phyloP scores from a whole-genome alignment of 2,113 vertebrate species.

The Engystomops pustulosus region DNA sequence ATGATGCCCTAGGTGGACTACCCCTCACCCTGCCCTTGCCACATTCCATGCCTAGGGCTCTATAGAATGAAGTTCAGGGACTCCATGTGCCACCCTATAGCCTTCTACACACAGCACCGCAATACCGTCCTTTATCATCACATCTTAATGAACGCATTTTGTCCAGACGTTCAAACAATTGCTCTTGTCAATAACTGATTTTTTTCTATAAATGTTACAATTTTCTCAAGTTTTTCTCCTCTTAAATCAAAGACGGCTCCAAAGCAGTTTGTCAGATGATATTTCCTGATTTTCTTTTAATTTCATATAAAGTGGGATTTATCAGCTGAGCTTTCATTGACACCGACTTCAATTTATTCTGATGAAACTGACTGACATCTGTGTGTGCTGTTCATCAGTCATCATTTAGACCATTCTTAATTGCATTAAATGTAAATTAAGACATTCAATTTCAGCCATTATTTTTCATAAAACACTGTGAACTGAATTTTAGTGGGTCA shows the following conservation, averaged over 20 bases:
- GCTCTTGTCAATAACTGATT: neutral
- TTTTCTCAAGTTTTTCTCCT: neutral
- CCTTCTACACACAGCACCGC: no score
- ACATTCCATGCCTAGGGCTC: neutral
- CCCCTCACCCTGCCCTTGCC: neutral
- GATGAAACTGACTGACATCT: constrained; percentile 94
- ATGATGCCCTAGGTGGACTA: neutral
- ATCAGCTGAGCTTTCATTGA: constrained; percentile 83
- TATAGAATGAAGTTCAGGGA: neutral
- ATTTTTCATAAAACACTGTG: constrained; percentile 98
- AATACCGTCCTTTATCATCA: neutral
- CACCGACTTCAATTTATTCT: constrained; percentile 85
- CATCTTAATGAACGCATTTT: neutral
- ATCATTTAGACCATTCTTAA: constrained; percentile 98
- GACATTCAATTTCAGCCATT: constrained; percentile 98
- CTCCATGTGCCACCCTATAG: neutral
- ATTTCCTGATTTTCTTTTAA: constrained; percentile 91
- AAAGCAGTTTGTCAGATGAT: constrained; percentile 84
- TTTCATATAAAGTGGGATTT: constrained; percentile 86
- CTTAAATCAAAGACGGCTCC: constrained; percentile 80
- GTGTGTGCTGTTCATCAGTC: constrained; percentile 94
- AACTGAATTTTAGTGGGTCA: constrained; percentile 97
- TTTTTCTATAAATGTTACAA: constrained; percentile 2
- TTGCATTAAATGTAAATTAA: constrained; percentile 99
- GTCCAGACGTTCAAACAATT: neutral